Evolutionary conservation across 2,113 vertebrate species (phyloP), one percentile per base, ranked within the genome.

Genomic region (Etheostoma spectabile): DNA sequence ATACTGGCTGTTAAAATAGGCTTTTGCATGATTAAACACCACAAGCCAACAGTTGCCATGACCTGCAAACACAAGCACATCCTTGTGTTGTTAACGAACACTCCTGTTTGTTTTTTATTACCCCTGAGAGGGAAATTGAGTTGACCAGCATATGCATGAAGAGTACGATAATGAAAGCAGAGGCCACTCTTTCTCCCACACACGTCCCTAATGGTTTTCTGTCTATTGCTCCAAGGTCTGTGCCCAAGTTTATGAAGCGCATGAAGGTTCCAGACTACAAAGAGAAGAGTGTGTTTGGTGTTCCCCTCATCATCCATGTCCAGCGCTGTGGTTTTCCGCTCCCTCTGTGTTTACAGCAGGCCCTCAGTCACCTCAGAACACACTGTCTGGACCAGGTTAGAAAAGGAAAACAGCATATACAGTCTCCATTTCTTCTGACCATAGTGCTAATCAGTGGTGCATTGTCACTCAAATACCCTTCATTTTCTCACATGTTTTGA

Each of bases 381-480:
- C 96, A 96, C 85, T 99, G 98, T 86, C 95, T 99, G 1, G 98
- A 99, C 92, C 98, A 99, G 98, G 98, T 99, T 91, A 55, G 88
- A 62, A 8, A 42, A 63, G 11, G 2, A 62, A 62, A 64, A 80
- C 68, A 56, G 11, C 38, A 67, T 84, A 68, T 35, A 74, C 11
- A 77, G 59, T 42, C 45, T 78, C 1, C 13, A 8, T 73, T 18
- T 74, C 42, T 15, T 82, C 52, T 62, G 18, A 46, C 65, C 38
- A 27, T 56, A 16, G 33, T 8, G 57, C 33, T 52, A 3, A 55
- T 46, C 35, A 63, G 21, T 13, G 19, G 22, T 30, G 22, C 24
- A 66, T 48, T 24, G 61, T 24, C 1, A 62, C 30, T 35, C 15
- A 11, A 60, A 30, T 11, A 35, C 33, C 48, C 63, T 49, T 0